Evolutionary conservation across 2,888 invertebrate genomes (phyloP), one percentile per base, ranked within the genome.

Genomic region (Andrena bicolor): DNA sequence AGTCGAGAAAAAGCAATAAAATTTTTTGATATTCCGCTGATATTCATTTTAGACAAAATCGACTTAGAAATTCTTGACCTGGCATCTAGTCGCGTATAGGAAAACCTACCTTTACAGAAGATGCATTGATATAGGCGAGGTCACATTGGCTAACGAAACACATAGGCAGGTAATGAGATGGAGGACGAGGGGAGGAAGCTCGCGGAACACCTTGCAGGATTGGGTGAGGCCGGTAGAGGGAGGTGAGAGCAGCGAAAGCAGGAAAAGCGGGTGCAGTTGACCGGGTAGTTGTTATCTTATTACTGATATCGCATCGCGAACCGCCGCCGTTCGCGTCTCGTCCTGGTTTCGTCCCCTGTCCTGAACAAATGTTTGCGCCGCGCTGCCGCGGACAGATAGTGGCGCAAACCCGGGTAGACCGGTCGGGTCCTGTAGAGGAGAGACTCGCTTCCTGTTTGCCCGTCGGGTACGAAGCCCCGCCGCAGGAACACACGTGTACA

Each of bases 311-410:
- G 86, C 85, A 83, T 88, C 86, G 86, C 56, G 56, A 20, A 4
- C 20, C 16, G 41, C 76, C 72, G 80, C 72, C 74, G 83, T 76
- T 82, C 82, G 80, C 84, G 81, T 73, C 83, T 77, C 76, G 35
- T 71, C 84, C 41, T 60, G 79, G 51, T 86, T 76, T 76, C 82
- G 65, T 77, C 83, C 84, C 66, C 71, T 75, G 76, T 91, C 90
- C 91, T 90, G 90, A 91, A 89, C 91, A 92, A 92, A 92, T 92
- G 91, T 92, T 92, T 92, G 91, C 90, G 48, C 85, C 89, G 88
- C 73, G 77, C 86, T 88, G 86, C 88, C 86, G 83, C 83, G 83
- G 80, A 85, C 87, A 90, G 90, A 91, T 91, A 91, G 90, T 77
- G 72, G 86, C 72, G 85, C 82, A 85, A 85, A 56, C 86, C 86